Percentiles rank a stretch among this genome's conserved stretches.
Evolutionary conservation across 1,140 invertebrate genomes (phyloP).

Genomic region (Camponotus vicinus): DNA sequence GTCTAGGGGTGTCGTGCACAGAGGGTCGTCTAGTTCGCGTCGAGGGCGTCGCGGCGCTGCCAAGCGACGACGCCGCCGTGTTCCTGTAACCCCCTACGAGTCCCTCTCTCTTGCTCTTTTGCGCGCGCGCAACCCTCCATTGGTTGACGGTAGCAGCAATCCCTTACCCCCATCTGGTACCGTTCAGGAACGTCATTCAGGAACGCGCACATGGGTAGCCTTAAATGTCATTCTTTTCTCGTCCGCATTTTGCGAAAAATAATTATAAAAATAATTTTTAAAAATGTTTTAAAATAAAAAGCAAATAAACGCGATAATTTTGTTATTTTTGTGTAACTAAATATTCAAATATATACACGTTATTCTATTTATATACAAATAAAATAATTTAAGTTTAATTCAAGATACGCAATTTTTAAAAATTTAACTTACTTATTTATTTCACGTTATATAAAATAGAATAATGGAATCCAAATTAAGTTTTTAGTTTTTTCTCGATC

Average conservation of each 20-base stretch:
- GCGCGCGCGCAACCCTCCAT: constrained; percentile 64
- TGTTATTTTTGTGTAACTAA: background rate
- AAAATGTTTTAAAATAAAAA: background rate
- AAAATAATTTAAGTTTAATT: background rate
- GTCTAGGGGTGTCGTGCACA: constrained; percentile 41
- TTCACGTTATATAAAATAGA: background rate
- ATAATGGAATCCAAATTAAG: background rate
- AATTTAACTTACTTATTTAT: background rate
- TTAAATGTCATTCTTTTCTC: background rate
- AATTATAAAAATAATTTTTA: background rate
- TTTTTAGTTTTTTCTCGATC: background rate
- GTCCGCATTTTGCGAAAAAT: background rate
- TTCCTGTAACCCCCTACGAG: constrained; percentile 62
- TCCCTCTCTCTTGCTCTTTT: constrained; percentile 61
- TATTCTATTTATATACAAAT: background rate
- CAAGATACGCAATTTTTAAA: background rate
- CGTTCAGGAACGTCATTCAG: constrained; percentile 45
- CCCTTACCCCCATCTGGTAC: constrained; percentile 15
- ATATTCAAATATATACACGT: background rate
- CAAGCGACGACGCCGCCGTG: constrained; percentile 67
- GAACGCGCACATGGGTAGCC: constrained; percentile 18
- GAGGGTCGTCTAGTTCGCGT: constrained; percentile 71
- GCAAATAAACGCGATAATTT: background rate
- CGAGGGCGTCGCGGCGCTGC: constrained; percentile 73
- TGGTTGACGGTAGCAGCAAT: constrained; percentile 47